phyloP scores from a whole-genome alignment of 2,888 invertebrate species.

The Ceratothoa steindachneri region DNA sequence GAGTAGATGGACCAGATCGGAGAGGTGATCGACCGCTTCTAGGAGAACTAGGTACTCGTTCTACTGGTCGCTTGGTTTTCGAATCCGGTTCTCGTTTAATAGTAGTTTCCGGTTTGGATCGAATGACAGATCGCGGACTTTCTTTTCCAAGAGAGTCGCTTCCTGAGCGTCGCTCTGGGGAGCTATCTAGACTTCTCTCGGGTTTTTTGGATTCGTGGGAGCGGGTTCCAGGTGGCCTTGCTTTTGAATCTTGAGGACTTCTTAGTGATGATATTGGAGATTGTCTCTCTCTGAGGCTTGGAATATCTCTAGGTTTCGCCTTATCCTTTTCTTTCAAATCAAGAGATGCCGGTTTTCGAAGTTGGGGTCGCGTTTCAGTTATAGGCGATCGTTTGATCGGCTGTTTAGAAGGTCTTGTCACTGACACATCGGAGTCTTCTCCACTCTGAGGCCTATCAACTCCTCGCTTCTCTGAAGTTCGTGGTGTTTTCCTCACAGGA shows the following conservation, averaged over 20 bases:
- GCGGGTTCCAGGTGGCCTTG: not conserved
- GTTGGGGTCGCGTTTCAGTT: not conserved
- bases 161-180: constrained; percentile 3
- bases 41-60: constrained; percentile 21
- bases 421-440: not conserved
- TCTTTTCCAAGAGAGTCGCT: not conserved
- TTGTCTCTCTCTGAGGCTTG: not conserved
- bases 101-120: not conserved
- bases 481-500: not conserved
- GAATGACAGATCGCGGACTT: not conserved
- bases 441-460: not conserved
- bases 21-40: constrained; percentile 28
- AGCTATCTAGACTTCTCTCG: not conserved
- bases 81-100: not conserved
- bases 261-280: not conserved
- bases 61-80: constrained; percentile 7
- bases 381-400: constrained; percentile 1
- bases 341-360: not conserved
- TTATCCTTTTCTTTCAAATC: not conserved
- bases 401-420: not conserved
- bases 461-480: not conserved
- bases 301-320: not conserved
- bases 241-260: not conserved
- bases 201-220: not conserved
- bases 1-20: constrained; percentile 23